phyloP scores from a whole-genome alignment of 1,140 invertebrate genomes.

The Aphaenogaster floridana region DNA sequence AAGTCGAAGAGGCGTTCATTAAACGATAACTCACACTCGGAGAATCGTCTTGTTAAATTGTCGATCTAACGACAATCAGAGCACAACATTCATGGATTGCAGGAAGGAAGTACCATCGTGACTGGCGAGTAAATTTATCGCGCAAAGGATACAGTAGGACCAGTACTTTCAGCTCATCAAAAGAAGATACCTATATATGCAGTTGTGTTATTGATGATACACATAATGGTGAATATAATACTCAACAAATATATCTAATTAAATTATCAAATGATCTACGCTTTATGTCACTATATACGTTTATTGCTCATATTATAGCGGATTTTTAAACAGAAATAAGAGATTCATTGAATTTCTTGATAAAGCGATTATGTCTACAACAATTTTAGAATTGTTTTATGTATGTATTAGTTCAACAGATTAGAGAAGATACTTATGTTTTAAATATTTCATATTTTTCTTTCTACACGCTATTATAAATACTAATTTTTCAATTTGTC shows the following conservation, averaged over 20 bases:
- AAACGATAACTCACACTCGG: slow-evolving; percentile 83
- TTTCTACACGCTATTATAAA: background rate
- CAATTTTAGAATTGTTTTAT: slow-evolving; percentile 22
- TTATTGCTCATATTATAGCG: background rate
- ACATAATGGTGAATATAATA: background rate
- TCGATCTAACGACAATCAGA: slow-evolving; percentile 75
- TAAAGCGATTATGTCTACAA: background rate
- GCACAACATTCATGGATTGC: slow-evolving; percentile 38
- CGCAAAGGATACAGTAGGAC: background rate
- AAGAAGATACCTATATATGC: background rate
- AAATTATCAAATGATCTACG: background rate
- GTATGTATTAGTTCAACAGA: background rate
- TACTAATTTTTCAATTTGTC: background rate
- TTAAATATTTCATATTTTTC: background rate
- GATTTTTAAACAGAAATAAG: background rate
- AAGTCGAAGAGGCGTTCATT: slow-evolving; percentile 82
- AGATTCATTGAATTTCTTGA: background rate
- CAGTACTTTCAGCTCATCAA: background rate
- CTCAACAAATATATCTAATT: background rate
- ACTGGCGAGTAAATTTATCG: slow-evolving; percentile 6
- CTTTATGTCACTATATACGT: background rate
- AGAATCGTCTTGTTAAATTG: slow-evolving; percentile 78
- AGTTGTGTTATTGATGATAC: background rate
- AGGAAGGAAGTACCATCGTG: slow-evolving; percentile 17
- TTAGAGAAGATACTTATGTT: background rate